These are phyloP conservation scores for Pseudoatta argentina DNA, from an alignment of 1,140 invertebrate genomes.

Conservation along the genomic window DNA sequence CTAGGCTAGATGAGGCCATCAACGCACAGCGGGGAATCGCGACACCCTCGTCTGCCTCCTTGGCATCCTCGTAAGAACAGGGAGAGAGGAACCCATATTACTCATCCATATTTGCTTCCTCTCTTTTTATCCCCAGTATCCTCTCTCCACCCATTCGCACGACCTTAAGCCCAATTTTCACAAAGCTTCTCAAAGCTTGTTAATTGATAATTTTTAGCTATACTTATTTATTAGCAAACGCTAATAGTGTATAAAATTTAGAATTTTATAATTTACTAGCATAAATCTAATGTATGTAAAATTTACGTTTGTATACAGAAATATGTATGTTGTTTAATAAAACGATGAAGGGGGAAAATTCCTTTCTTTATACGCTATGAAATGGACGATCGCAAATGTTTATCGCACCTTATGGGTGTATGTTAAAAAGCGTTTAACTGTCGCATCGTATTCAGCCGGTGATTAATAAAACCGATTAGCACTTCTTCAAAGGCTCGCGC, in stretches of 20 bases:
- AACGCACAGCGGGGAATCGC: constrained; percentile 82
- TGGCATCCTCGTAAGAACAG: constrained; percentile 66
- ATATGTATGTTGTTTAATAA: not conserved
- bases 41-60: constrained; percentile 78
- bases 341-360: constrained; percentile 10
- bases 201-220: not conserved
- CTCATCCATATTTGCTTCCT: constrained; percentile 73
- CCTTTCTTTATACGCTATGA: constrained; percentile 27
- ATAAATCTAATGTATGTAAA: not conserved
- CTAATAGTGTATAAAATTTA: constrained; percentile 11
- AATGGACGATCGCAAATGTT: constrained; percentile 8
- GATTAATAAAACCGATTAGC: constrained; percentile 49
- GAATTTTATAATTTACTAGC: not conserved
- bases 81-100: constrained; percentile 77
- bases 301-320: constrained; percentile 1
- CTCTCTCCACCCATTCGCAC: constrained; percentile 50
- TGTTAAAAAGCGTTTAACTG: constrained; percentile 13
- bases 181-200: constrained; percentile 11
- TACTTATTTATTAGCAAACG: not conserved
- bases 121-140: constrained; percentile 33
- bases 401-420: not conserved
- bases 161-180: constrained; percentile 68
- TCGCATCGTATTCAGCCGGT: not conserved
- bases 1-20: constrained; percentile 81
- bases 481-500: not conserved